These are phyloP conservation scores for Automeris io DNA, from an alignment of 2,888 invertebrate genomes.

Conservation along the genomic window DNA sequence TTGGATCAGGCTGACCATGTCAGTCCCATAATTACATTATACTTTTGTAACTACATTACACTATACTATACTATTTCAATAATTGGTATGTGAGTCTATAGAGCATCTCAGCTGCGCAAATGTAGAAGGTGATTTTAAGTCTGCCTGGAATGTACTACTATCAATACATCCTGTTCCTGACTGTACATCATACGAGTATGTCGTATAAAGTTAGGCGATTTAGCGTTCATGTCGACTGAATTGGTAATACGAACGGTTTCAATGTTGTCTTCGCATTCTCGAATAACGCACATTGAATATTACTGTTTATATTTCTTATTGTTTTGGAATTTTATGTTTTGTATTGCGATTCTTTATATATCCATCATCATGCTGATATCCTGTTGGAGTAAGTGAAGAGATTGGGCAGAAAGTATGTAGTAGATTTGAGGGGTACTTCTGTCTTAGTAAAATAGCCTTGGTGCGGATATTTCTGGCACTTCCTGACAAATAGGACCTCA, in stretches of 20 bases:
- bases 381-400: background rate
- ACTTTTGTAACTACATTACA: no score
- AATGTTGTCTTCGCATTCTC: constrained; percentile 29
- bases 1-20: no score
- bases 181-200: constrained; percentile 5
- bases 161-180: constrained; percentile 38
- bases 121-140: constrained; percentile 53
- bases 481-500: no score
- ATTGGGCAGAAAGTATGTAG: background rate
- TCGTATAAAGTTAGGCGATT: constrained; percentile 22
- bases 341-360: background rate
- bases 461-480: background rate
- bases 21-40: no score
- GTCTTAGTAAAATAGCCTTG: background rate
- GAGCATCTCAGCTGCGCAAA: no score
- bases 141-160: constrained; percentile 40
- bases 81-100: no score
- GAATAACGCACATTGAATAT: constrained; percentile 32
- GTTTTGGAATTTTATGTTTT: constrained; percentile 20
- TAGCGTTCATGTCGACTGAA: constrained; percentile 35
- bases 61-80: no score
- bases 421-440: background rate
- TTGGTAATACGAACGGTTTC: constrained; percentile 36
- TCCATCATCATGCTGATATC: background rate
- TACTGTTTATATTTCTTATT: constrained; percentile 31